Evolutionary conservation across 2,113 vertebrate genomes (phyloP).

Genomic region (Corvus moneduloides): DNA sequence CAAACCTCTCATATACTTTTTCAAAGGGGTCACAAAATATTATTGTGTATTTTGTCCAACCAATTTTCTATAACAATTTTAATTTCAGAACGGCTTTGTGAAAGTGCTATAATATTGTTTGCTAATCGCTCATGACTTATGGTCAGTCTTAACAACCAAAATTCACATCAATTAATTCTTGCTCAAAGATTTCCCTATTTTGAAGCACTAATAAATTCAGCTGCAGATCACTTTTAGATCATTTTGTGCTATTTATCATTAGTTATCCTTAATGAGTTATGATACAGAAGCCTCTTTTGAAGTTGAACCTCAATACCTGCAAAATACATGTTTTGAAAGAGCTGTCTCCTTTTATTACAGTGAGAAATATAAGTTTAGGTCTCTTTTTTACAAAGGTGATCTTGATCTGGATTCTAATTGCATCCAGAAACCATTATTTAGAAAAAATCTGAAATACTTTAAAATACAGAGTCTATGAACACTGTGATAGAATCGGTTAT

Average conservation of each 20-base stretch:
- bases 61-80: background rate
- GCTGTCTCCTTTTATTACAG: background rate
- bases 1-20: background rate
- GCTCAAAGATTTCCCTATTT: background rate
- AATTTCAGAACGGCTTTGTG: background rate
- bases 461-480: background rate
- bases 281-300: background rate
- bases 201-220: background rate
- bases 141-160: background rate
- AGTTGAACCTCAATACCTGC: background rate
- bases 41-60: background rate
- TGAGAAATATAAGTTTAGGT: background rate
- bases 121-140: background rate
- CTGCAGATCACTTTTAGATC: background rate
- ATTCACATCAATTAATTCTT: background rate
- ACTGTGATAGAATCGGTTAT: background rate
- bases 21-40: background rate
- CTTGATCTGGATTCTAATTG: background rate
- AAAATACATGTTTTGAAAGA: background rate
- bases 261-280: background rate
- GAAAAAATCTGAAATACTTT: background rate
- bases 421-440: background rate
- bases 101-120: background rate
- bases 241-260: background rate
- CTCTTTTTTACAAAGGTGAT: background rate